phyloP scores from a whole-genome alignment of 2,797 vertebrate species.

The Rhinoraja longicauda region DNA sequence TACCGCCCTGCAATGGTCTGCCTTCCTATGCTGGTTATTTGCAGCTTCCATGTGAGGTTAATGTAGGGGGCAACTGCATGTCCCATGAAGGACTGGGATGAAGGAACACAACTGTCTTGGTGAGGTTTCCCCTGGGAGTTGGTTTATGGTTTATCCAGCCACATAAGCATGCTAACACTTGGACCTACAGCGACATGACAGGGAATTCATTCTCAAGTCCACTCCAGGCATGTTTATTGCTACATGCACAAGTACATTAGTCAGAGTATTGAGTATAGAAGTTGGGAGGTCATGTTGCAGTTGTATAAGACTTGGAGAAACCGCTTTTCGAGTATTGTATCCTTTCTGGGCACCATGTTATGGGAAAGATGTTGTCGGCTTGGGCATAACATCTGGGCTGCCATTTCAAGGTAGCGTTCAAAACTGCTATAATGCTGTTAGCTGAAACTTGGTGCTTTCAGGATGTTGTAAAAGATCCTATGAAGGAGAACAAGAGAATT shows the following conservation, averaged over 20 bases:
- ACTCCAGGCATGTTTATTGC: no score
- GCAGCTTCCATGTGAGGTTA: background rate
- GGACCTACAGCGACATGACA: background rate
- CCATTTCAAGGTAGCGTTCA: background rate
- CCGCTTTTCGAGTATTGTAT: no score
- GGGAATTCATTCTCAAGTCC: no score
- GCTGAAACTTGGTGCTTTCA: background rate
- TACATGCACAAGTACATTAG: no score
- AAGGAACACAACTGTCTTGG: background rate
- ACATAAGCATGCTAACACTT: background rate
- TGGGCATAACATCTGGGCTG: background rate
- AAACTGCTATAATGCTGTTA: background rate
- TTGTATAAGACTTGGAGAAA: no score
- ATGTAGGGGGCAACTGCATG: background rate
- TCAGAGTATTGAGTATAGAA: no score
- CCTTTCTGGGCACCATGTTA: no score
- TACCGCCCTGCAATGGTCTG: background rate
- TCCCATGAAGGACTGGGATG: no score
- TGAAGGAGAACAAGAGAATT: background rate
- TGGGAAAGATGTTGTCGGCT: background rate
- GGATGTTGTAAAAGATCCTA: background rate
- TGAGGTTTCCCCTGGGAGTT: background rate
- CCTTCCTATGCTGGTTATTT: background rate
- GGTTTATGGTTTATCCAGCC: background rate
- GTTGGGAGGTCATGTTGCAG: no score